A percentile compares a stretch with the other conserved stretches of the same genome.
These are phyloP conservation scores for Propithecus coquereli DNA, from an alignment of 2,113 vertebrate genomes.

Conservation along the genomic window DNA sequence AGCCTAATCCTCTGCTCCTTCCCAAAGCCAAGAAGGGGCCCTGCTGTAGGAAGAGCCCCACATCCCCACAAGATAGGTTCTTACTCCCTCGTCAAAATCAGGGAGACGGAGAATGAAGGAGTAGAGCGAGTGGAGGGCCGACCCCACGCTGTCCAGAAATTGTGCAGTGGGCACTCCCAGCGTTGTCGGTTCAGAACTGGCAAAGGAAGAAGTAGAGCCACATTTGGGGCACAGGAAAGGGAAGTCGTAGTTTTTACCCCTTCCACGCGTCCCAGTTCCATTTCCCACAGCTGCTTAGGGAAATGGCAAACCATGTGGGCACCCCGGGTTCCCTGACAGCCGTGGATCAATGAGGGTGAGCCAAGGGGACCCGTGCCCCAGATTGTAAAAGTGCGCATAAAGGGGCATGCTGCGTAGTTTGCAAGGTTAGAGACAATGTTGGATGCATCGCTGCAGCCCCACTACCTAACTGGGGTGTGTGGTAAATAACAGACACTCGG, in stretches of 20 bases:
- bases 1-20: slow-evolving; percentile 30
- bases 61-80: not conserved
- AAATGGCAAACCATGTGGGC: not conserved
- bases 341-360: no score
- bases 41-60: not conserved
- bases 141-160: not conserved
- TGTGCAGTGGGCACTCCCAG: not conserved
- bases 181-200: not conserved
- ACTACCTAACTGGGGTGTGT: not conserved
- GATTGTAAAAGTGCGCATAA: not conserved
- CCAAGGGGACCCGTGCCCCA: not conserved
- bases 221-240: not conserved
- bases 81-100: not conserved
- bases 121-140: not conserved
- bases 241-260: not conserved
- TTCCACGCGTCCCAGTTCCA: not conserved
- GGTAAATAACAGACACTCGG: not conserved
- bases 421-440: not conserved
- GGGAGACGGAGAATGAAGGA: not conserved
- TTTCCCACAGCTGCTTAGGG: not conserved
- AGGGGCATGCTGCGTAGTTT: not conserved
- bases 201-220: not conserved
- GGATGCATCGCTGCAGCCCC: not conserved
- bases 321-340: not conserved
- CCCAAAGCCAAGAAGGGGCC: slow-evolving; percentile 47